These are phyloP conservation scores for Zhuqinia jingwanae DNA, from an alignment of 2,888 invertebrate species.

Conservation along the genomic window DNA sequence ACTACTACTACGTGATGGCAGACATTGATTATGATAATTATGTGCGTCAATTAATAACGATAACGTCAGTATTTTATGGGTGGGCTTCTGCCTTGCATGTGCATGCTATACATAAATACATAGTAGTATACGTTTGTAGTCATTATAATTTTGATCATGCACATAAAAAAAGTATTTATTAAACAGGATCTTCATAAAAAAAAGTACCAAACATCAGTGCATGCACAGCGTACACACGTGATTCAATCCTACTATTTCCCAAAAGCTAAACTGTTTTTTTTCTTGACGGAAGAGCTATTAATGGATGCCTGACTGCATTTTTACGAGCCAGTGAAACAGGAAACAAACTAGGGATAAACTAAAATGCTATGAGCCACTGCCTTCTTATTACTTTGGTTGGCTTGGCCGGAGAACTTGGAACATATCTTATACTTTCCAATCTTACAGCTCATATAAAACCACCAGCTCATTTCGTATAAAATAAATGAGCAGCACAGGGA, in stretches of 20 bases:
- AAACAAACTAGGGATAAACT: background rate
- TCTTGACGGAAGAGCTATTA: constrained; percentile 1
- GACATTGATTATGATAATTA: background rate
- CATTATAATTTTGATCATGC: background rate
- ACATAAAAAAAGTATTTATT: background rate
- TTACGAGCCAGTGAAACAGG: background rate
- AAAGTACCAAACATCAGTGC: background rate
- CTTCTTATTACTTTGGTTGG: too few species aligned
- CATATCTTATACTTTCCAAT: background rate
- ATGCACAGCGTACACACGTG: background rate
- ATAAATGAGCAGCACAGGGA: background rate
- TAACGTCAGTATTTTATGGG: background rate
- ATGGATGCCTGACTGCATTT: background rate
- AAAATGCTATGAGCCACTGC: background rate
- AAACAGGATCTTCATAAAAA: background rate
- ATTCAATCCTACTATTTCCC: constrained; percentile 2
- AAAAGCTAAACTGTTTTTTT: background rate
- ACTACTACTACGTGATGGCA: too few species aligned
- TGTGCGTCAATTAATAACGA: constrained; percentile 5
- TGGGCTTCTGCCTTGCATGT: too few species aligned
- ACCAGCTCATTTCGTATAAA: background rate
- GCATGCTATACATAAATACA: too few species aligned
- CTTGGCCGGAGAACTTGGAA: background rate
- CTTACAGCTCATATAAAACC: background rate
- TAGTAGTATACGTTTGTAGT: too few species aligned